Base-by-base conservation (phyloP, 2,888 invertebrate species). In the Caenorhabditis doughertyi region DNA sequence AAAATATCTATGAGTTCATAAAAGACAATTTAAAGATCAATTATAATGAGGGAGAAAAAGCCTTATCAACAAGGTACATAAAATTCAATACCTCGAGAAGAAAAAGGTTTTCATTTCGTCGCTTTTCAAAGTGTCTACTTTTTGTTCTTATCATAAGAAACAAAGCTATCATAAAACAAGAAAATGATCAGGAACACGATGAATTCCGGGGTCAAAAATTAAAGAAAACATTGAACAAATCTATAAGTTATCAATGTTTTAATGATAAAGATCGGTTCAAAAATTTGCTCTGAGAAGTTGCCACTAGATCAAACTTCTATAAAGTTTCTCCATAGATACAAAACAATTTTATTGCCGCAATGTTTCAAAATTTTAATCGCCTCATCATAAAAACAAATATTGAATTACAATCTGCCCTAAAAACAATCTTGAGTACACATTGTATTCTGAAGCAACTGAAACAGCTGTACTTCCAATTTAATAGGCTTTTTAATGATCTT, bases 181-280 rank as follows among this genome's bases (percentile, higher is more conserved):
- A 47, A 64, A 35, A 51, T 51, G 35, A 65, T 65, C 65, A 65
- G 51, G 51, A 64, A 64, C 64, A 64, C 25, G n/a, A n/a, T n/a
- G 13, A 35, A 42, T 35, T 44, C 21, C 21, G 13, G 21, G 42
- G 47, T 47, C 47, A 64, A 64, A 47, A 64, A 47, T 64, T 64
- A 49, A 47, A 21, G 27, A 64, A 47, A 64, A 29, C 4, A 3
- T 21, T n/a, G 16, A 27, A 47, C 3, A 47, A 13, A 60, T n/a
- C n/a, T n/a, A n/a, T n/a, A n/a, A n/a, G n/a, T n/a, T n/a, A n/a
- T n/a, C n/a, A n/a, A n/a, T n/a, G n/a, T n/a, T n/a, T n/a, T n/a
- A n/a, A n/a, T n/a, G n/a, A n/a, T n/a, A n/a, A n/a, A n/a, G n/a
- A n/a, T n/a, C n/a, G n/a, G n/a, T n/a, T n/a, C n/a, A n/a, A n/a